Percentiles rank a stretch among this genome's conserved stretches.
phyloP scores from a whole-genome alignment of 2,113 vertebrate species.

The Callopanchax toddi region DNA sequence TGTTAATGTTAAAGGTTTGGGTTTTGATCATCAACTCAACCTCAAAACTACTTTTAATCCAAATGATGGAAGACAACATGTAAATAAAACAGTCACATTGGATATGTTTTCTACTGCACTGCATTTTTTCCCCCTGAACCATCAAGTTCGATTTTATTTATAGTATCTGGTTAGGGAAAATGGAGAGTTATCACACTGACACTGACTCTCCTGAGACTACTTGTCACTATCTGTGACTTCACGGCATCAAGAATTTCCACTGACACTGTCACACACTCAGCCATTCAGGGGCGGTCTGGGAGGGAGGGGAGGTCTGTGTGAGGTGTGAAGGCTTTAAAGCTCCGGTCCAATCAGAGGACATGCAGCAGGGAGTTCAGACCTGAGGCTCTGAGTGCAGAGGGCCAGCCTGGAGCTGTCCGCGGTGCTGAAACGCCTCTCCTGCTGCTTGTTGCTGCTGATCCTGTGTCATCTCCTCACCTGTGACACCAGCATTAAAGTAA shows the following conservation, averaged over 20 bases:
- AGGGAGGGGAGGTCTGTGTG: constrained; percentile 43
- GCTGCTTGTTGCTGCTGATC: constrained; percentile 7
- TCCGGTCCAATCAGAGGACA: constrained; percentile 25
- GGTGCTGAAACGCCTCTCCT: constrained; percentile 47
- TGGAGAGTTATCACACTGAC: neutral
- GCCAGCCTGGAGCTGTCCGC: constrained; percentile 35
- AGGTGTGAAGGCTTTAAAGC: constrained; percentile 52
- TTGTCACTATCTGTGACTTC: neutral
- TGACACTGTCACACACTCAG: neutral
- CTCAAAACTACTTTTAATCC: no score
- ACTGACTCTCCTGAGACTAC: neutral
- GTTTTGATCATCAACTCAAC: no score
- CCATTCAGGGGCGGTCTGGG: neutral
- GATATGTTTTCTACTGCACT: no score
- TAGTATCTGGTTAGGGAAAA: neutral
- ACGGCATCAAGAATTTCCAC: neutral
- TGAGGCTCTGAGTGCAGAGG: constrained; percentile 3
- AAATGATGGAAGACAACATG: no score
- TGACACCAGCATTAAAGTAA: constrained; percentile 33
- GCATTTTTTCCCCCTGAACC: no score
- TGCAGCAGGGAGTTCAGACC: constrained; percentile 38
- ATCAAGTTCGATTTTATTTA: neutral
- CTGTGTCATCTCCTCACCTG: constrained; percentile 10
- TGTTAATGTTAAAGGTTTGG: no score
- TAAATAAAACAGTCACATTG: no score